Base-by-base conservation (phyloP, 2,888 invertebrate genomes). In the Lasius platythorax region DNA sequence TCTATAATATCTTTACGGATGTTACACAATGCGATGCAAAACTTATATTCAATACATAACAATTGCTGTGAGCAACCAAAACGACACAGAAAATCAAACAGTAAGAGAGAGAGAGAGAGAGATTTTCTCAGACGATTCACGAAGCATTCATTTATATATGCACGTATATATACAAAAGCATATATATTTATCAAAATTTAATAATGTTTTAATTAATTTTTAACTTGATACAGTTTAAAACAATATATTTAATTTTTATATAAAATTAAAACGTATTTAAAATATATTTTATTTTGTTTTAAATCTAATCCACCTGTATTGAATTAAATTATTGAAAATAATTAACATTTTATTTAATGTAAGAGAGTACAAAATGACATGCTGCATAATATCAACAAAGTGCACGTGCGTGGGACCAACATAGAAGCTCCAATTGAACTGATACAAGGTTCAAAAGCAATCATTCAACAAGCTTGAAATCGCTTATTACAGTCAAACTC, bases 361-460 rank as follows among this genome's bases (percentile, higher is more conserved):
- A 23, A 23, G 11, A 43, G 12, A 30, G 15, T 23, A 70, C 40
- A 18, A 58, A 67, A 33, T 23, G 37, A 15, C 6, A 5, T 50
- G 9, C 8, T 50, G 9, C 8, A n/a, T 2, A 61, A 9, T 37
- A 61, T 3, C 0, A 6, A 33, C 12, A 58, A 79, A 46, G 12
- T 4, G 3, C 23, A 46, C 18, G 12, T 23, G 46, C 72, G 40
- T 56, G 37, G 28, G 37, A 72, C 12, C 23, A 72, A 50, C 18
- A 8, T 72, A 72, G 50, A 8, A 61, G 23, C 23, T 72, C 18
- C 61, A 72, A 81, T 81, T 81, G 79, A 18, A 78, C 56, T 33
- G 61, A 72, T 79, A 72, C 79, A 79, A 72, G 33, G 79, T 81
- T 70, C 79, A 72, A 56, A 82, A 33, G 15, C 40, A 15, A 33